Base-by-base conservation (phyloP, 2,888 invertebrate species). In the Nasonia oneida region DNA sequence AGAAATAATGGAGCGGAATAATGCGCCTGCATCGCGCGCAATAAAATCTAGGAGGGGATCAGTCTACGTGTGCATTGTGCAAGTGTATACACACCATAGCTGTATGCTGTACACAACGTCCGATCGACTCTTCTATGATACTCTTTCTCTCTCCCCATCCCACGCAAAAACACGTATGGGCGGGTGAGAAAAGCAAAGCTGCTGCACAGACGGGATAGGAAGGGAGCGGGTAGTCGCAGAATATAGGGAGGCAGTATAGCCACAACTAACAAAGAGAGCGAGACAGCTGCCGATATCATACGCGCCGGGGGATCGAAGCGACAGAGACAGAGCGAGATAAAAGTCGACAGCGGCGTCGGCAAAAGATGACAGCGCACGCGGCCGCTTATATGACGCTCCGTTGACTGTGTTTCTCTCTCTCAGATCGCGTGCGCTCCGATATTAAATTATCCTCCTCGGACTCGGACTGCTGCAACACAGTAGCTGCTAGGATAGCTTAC, bases 1-100 rank as follows among this genome's bases (percentile, higher is more conserved):
- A 67, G 57, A 15, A 81, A 74, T 53, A 47, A 74, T 73, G 39
- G 81, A 81, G 81, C 74, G 81, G 81, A 81, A 81, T 81, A 81
- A 81, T 47, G 23, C 18, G n/a, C 42, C 29, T 42, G 10, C 47
- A 42, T 57, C 57, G 57, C 18, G 57, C 18, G 47, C 23, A 78
- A 37, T n/a, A 61, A 64, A 78, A 73, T 78, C 57, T 64, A 50
- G 4, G 37, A 5, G 37, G 37, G 37, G 37, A 37, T 37, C 37
- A 4, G 37, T 37, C 37, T 37, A 29, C 61, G 47, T 50, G 47
- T 61, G 57, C 23, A 12, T 12, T 71, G 42, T 47, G 42, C 47
- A 29, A n/a, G 4, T 12, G 29, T 42, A 67, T 33, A 29, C 23
- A 29, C 18, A 14, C 50, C 70, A 15, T 50, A 50, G 37, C n/a